Evolutionary conservation across 37 sponge, comb jelly and placozoan species (phyloP).

Genomic region (Diacarnus erythraeanus): DNA sequence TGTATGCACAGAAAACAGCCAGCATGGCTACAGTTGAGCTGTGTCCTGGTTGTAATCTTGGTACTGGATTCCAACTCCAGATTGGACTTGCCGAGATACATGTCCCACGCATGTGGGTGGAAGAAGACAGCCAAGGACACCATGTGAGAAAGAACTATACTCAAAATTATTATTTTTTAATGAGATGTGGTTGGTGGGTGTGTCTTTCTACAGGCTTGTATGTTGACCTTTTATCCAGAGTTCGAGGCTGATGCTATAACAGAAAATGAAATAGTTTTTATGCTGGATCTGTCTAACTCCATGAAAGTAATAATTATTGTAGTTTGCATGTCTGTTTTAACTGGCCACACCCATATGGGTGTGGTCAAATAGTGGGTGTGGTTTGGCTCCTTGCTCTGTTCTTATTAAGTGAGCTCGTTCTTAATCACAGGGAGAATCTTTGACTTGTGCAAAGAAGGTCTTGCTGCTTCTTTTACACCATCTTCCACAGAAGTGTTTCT

Average conservation of each 20-base stretch:
- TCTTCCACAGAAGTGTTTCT: constrained; percentile 78
- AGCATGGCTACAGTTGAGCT: constrained; percentile 88
- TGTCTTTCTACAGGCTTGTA: constrained; percentile 74
- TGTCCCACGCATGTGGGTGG: constrained; percentile 99
- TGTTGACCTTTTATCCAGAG: constrained; percentile 99
- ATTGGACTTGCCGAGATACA: constrained; percentile 93
- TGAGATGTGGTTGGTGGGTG: not conserved
- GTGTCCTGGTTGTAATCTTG: constrained; percentile 57
- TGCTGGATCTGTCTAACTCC: constrained; percentile 91
- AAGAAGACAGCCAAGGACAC: constrained; percentile 78
- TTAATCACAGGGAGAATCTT: constrained; percentile 16
- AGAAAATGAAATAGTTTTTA: constrained; percentile 75
- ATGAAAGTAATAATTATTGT: constrained; percentile 71
- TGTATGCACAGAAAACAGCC: constrained; percentile 72
- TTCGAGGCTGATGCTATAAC: constrained; percentile 75
- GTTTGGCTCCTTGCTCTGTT: too few relatives aligned
- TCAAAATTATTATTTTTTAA: too few relatives aligned
- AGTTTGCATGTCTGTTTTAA: not conserved
- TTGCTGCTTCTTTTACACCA: constrained; percentile 77
- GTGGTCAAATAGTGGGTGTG: too few relatives aligned
- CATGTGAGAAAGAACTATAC: constrained; percentile 51
- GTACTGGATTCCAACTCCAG: constrained; percentile 84
- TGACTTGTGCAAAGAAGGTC: constrained; percentile 77
- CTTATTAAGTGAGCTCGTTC: not conserved
- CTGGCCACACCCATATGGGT: too few relatives aligned